Conservation (phyloP, 2,797 vertebrate species). For the Pangasius larnaudii region DNA sequence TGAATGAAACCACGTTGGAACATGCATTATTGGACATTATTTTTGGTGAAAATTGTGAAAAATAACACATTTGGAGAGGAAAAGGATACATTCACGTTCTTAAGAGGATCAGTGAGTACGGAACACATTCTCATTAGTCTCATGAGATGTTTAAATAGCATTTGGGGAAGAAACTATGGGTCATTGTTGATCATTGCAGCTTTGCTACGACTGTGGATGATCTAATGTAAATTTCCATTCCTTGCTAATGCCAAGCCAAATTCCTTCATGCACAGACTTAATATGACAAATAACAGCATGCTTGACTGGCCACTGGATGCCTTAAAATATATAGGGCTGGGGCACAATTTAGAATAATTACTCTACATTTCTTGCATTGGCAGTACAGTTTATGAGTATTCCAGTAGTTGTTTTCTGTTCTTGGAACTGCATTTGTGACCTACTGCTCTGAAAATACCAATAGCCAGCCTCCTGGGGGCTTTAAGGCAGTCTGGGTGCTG, state of each 20-base stretch:
- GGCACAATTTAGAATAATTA: conserved; percentile 67
- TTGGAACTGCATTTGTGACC: conserved; percentile 48
- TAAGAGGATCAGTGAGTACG: conserved; percentile 14
- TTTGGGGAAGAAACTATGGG: conserved; percentile 13
- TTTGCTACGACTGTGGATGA: conserved; percentile 56
- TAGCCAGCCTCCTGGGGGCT: conserved; percentile 46
- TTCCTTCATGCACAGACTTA: conserved; percentile 36
- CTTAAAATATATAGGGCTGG: conserved; percentile 63
- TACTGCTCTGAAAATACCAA: conserved; percentile 51
- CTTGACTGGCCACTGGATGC: conserved; percentile 70
- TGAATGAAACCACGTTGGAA: neutral
- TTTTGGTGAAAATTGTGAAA: neutral
- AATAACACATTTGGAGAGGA: neutral
- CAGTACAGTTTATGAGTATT: conserved; percentile 56
- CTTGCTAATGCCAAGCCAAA: conserved; percentile 62
- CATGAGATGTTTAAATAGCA: conserved; percentile 37
- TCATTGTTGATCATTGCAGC: conserved; percentile 13
- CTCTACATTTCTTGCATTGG: conserved; percentile 52
- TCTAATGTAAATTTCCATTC: conserved; percentile 70
- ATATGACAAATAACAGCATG: conserved; percentile 65
- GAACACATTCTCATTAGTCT: conserved; percentile 39
- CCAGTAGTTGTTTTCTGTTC: conserved; percentile 48
- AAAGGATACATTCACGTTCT: conserved; percentile 14
- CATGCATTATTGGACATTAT: neutral
- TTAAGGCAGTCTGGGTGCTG: conserved; percentile 39